A percentile compares a stretch with the other conserved stretches of the same genome.
phyloP scores from a whole-genome alignment of 2,888 invertebrate species.

The Keiferia lycopersicella region DNA sequence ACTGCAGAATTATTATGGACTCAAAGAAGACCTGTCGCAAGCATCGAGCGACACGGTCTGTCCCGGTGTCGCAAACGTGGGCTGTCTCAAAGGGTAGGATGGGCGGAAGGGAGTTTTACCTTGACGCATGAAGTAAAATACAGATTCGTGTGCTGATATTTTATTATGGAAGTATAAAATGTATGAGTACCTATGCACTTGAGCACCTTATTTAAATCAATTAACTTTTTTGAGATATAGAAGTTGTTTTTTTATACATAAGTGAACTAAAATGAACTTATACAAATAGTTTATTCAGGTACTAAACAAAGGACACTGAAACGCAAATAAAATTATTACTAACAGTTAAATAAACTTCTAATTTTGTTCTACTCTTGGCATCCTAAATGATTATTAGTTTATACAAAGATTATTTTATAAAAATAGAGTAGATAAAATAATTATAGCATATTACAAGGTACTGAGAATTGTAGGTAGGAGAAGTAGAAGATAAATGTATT shows the following conservation, averaged over 20 bases:
- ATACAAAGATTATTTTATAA: too few species aligned
- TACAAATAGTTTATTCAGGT: neutral
- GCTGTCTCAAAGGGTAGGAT: too few species aligned
- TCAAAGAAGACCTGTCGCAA: too few species aligned
- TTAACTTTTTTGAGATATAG: neutral
- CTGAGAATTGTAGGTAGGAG: too few species aligned
- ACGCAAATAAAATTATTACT: neutral
- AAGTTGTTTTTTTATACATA: neutral
- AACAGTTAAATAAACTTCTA: neutral
- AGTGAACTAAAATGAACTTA: neutral
- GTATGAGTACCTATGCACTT: slow-evolving; percentile 55
- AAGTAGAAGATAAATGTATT: too few species aligned
- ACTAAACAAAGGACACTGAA: neutral
- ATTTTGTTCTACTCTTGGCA: neutral
- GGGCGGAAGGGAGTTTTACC: neutral
- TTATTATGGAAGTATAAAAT: slow-evolving; percentile 42
- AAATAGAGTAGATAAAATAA: too few species aligned
- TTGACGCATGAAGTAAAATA: neutral
- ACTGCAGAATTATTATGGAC: too few species aligned
- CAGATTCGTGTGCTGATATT: neutral
- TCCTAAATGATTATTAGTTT: too few species aligned
- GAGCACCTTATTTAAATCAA: slow-evolving; percentile 55
- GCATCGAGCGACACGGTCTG: too few species aligned
- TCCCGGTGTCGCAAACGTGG: too few species aligned
- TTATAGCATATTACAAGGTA: too few species aligned